A percentile compares a stretch with the other conserved stretches of the same genome.
These are phyloP conservation scores for Dinoponera quadriceps DNA, from an alignment of 1,140 invertebrate species.

Conservation along the genomic window DNA sequence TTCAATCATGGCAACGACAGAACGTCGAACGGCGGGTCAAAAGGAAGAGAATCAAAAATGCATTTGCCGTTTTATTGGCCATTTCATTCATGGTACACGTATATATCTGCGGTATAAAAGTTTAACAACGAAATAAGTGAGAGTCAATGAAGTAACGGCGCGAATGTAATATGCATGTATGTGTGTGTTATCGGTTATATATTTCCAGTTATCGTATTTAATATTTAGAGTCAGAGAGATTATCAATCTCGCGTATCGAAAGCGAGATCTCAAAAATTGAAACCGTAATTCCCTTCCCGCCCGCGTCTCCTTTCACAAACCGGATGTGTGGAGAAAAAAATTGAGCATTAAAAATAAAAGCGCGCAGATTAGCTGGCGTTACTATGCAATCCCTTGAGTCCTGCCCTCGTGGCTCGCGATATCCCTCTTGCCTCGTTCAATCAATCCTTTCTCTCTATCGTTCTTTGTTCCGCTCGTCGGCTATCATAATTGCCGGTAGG, in stretches of 20 bases:
- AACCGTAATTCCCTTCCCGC: background rate
- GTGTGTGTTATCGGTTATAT: background rate
- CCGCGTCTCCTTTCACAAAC: background rate
- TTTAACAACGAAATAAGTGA: background rate
- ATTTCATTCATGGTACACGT: background rate
- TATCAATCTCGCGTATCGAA: background rate
- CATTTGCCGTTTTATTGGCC: conserved; percentile 8
- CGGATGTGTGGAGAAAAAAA: background rate
- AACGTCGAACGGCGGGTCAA: conserved; percentile 38
- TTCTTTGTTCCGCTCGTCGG: conserved; percentile 48
- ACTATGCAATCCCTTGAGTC: conserved; percentile 25
- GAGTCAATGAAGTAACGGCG: background rate
- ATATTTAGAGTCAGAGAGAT: background rate
- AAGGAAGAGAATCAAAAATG: conserved; percentile 26
- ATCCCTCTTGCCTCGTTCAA: conserved; percentile 41
- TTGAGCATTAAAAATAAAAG: conserved; percentile 7
- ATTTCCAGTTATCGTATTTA: background rate
- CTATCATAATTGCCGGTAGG: conserved; percentile 78
- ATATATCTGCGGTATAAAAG: background rate
- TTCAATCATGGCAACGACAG: conserved; percentile 37
- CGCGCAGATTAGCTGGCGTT: conserved; percentile 10
- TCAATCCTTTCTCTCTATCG: conserved; percentile 65
- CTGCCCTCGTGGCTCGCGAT: conserved; percentile 37
- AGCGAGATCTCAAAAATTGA: background rate
- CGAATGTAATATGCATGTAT: too few relatives aligned